Evolutionary conservation across 2,113 vertebrate species (phyloP), one percentile per base, ranked within the genome.

Genomic region (Rynchops niger): DNA sequence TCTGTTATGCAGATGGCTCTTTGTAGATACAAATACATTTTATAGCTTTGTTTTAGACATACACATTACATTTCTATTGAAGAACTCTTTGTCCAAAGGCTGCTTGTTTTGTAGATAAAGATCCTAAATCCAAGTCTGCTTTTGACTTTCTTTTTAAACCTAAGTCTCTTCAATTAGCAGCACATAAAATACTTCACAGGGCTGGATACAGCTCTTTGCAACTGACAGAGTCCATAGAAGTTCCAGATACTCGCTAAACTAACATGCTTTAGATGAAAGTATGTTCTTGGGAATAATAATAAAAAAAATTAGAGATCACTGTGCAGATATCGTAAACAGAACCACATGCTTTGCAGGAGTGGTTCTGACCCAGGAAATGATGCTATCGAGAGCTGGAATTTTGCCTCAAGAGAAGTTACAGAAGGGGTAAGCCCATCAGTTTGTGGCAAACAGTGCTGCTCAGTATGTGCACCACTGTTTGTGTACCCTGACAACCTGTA

Each of bases 341-440:
- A 91, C 26, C 47, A 65, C 12, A 5, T 15, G 55, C 58, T 89
- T 45, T 65, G 43, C 72, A 42, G 16, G 15, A 3, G 5, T 0
- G 0, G 53, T 34, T 73, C 82, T 43, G n/a, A 49, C 40, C 29
- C 4, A 2, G 30, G 42, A 49, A 43, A 62, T 65, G 59, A 58
- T 0, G 6, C 38, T 70, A 23, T 10, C 0, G 0, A 43, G 36
- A 7, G 42, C 55, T n/a, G 47, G 45, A 70, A 50, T 84, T 62
- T 47, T 67, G n/a, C 78, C 43, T 12, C 22, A 62, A 56, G 47
- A 79, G 71, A 36, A 56, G 19, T 12, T 71, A 34, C 30, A 62
- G 55, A 25, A 66, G 32, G n/a, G 26, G 11, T 34, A 45, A 73
- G 30, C 36, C 73, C 67, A 45, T 3, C 3, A 7, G 19, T 34